phyloP scores from a whole-genome alignment of 2,797 vertebrate genomes.

The Cyclura pinguis region DNA sequence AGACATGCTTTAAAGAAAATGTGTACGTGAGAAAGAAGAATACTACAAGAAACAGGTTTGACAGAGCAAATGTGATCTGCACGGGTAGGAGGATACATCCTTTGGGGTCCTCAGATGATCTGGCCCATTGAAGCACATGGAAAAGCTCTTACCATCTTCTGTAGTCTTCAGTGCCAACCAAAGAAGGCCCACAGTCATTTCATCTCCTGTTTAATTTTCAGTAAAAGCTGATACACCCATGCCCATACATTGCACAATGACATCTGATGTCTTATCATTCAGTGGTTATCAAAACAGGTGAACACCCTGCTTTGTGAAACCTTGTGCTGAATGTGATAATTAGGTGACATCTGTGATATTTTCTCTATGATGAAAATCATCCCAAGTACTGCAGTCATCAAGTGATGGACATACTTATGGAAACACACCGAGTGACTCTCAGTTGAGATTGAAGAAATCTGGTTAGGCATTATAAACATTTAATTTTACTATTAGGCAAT shows the following conservation, averaged over 20 bases:
- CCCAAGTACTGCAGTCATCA: neutral
- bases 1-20: slow-evolving; percentile 55
- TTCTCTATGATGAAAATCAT: neutral
- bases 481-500: too few relatives aligned
- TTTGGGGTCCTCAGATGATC: neutral
- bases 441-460: neutral
- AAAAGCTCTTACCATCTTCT: neutral
- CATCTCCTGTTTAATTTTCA: neutral
- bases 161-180: neutral
- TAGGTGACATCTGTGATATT: neutral
- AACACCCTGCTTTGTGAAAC: neutral
- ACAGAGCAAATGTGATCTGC: slow-evolving; percentile 10
- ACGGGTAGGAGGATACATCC: neutral
- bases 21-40: slow-evolving; percentile 42
- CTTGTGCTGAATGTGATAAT: neutral
- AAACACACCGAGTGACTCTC: neutral
- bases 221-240: neutral
- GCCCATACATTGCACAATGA: neutral
- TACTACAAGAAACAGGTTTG: slow-evolving; percentile 28
- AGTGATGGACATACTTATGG: neutral
- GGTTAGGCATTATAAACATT: too few relatives aligned
- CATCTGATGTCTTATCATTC: neutral
- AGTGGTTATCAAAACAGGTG: neutral
- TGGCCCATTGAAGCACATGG: neutral
- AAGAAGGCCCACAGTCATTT: neutral